Conservation (phyloP, 2,797 vertebrate genomes). For the Hemitrygon akajei region DNA sequence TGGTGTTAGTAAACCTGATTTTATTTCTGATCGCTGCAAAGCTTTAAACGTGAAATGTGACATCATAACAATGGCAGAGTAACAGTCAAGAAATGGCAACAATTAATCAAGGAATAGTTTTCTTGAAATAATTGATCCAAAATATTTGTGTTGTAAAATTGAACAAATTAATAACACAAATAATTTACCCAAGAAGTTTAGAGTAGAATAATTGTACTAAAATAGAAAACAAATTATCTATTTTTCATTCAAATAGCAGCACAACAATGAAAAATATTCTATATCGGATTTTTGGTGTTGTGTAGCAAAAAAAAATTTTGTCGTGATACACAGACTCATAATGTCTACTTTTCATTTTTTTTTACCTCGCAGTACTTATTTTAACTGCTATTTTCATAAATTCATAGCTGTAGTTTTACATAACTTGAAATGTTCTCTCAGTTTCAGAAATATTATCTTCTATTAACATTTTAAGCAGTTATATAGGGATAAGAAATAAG, state of each 20-base stretch:
- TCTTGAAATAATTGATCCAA: neutral
- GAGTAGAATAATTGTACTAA: neutral
- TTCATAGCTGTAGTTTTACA: neutral
- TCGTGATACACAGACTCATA: neutral
- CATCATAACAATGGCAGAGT: neutral
- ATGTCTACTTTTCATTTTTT: no score
- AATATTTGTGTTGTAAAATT: neutral
- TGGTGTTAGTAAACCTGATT: no score
- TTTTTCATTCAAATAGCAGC: neutral
- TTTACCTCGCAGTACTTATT: neutral
- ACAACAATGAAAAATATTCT: neutral
- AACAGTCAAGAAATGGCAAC: neutral
- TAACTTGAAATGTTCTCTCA: neutral
- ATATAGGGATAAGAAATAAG: no score
- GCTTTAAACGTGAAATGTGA: neutral
- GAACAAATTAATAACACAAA: neutral
- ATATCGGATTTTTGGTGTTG: neutral
- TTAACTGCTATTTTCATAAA: neutral
- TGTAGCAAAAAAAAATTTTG: neutral
- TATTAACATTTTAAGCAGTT: neutral
- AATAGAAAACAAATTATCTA: neutral
- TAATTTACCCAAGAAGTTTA: neutral
- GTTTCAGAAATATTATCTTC: neutral
- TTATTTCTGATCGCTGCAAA: no score
- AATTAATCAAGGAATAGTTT: neutral